phyloP scores from a whole-genome alignment of 1,140 invertebrate genomes.

The Sarcophaga bullata region DNA sequence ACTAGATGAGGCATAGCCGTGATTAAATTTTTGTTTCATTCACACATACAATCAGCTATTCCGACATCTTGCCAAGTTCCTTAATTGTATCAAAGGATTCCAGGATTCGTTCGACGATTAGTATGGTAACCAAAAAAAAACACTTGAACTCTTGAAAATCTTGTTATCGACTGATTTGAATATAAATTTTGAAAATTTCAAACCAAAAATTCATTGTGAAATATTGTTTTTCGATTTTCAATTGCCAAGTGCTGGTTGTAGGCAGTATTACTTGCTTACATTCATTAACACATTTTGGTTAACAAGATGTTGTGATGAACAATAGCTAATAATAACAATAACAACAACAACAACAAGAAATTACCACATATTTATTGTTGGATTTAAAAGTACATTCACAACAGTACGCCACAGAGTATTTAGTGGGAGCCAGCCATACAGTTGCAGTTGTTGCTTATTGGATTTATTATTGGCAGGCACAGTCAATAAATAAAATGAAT shows the following conservation, averaged over 20 bases:
- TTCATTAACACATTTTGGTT: constrained; percentile 59
- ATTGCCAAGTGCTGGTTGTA: too few relatives aligned
- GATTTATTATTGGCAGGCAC: too few relatives aligned
- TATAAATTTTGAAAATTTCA: constrained; percentile 10
- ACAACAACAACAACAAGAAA: background rate
- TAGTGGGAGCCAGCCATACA: background rate
- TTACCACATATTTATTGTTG: constrained; percentile 33
- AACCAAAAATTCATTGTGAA: too few relatives aligned
- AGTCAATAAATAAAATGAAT: too few relatives aligned
- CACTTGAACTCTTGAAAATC: constrained; percentile 27
- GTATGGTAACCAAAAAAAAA: background rate
- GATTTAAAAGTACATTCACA: background rate
- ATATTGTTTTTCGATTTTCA: too few relatives aligned
- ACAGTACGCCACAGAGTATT: background rate
- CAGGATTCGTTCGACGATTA: background rate
- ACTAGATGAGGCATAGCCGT: constrained; percentile 66
- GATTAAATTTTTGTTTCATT: constrained; percentile 47
- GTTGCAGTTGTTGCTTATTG: too few relatives aligned
- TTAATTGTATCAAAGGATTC: constrained; percentile 52
- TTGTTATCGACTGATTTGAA: constrained; percentile 28
- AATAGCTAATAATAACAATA: background rate
- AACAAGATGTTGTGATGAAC: constrained; percentile 49
- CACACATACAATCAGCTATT: constrained; percentile 60
- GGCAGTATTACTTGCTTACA: constrained; percentile 8
- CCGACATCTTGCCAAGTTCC: constrained; percentile 65